Base-by-base conservation (phyloP, 2,113 vertebrate species). In the Pao palembangensis region DNA sequence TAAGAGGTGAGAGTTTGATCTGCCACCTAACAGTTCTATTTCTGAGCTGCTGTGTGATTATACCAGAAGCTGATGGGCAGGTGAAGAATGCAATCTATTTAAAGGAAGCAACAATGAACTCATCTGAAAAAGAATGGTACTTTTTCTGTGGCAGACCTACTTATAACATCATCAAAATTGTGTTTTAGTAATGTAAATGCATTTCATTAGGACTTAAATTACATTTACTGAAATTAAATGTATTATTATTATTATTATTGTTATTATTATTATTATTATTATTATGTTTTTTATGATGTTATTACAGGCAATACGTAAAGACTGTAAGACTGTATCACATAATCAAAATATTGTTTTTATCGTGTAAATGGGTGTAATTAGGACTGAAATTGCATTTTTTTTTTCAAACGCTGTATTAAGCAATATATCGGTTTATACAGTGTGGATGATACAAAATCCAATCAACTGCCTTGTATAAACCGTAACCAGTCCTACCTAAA, bases 1-100 rank as follows among this genome's bases (percentile, higher is more conserved):
- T 90, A 90, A 82, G 88, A 90, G 88, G 88, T 89, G 88, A 89
- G 82, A 89, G 86, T 85, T 89, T 88, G 87, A 83, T 86, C 85
- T 87, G 80, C 81, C 85, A 86, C 88, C 84, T 88, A 78, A 47
- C 79, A 71, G 71, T 79, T 88, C 87, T 87, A 89, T 88, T 90
- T 86, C 82, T 57, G 80, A 80, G 73, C 79, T 59, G 78, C 73
- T 18, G 76, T 50, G 76, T 88, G 88, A 88, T 88, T 80, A 67
- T 88, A 74, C 73, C 58, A 58, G 78, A 81, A 77, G 79, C 75
- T 84, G 80, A 81, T 73, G 61, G 56, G 84, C 21, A 69, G 66
- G 76, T 84, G 85, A 81, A 67, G 78, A 83, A 71, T 11, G 23
- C 23, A 61, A 59, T 76, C 79, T 88, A 88, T 87, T 87, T 88